Percentiles rank a stretch among this genome's conserved stretches.
These are phyloP conservation scores for Falco biarmicus DNA, from an alignment of 2,797 vertebrate species.

Conservation along the genomic window DNA sequence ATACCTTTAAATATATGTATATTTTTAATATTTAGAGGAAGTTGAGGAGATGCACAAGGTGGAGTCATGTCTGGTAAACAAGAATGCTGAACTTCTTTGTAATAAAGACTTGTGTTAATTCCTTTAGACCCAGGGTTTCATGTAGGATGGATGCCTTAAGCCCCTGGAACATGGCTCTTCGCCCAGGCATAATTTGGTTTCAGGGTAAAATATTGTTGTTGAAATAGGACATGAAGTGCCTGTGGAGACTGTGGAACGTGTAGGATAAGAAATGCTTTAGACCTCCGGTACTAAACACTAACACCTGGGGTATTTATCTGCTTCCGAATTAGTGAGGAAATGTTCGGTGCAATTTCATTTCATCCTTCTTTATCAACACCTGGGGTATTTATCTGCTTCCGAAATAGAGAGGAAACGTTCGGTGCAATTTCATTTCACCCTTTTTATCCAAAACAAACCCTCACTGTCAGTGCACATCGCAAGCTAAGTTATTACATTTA, in stretches of 20 bases:
- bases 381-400: slow-evolving; percentile 4
- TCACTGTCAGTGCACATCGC: not conserved
- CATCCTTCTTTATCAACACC: not conserved
- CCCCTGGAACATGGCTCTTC: not conserved
- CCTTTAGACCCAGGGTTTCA: not conserved
- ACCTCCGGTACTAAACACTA: not conserved
- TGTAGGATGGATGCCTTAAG: not conserved
- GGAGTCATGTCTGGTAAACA: not conserved
- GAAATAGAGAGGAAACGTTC: not conserved
- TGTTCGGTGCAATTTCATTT: not conserved
- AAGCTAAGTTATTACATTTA: slow-evolving; percentile 2
- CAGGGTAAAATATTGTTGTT: slow-evolving; percentile 14
- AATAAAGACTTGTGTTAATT: not conserved
- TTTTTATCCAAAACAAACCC: not conserved
- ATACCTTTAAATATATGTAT: not conserved
- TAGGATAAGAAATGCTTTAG: not conserved
- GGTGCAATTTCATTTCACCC: not conserved
- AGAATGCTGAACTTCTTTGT: not conserved
- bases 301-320: slow-evolving; percentile 4
- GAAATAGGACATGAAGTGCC: not conserved
- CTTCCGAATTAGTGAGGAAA: not conserved
- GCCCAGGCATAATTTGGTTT: slow-evolving; percentile 10
- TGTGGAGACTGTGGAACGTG: not conserved
- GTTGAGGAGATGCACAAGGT: not conserved
- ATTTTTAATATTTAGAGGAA: not conserved